Evolutionary conservation across 2,888 invertebrate species (phyloP), one percentile per base, ranked within the genome.

Genomic region (Melanostoma scalare): DNA sequence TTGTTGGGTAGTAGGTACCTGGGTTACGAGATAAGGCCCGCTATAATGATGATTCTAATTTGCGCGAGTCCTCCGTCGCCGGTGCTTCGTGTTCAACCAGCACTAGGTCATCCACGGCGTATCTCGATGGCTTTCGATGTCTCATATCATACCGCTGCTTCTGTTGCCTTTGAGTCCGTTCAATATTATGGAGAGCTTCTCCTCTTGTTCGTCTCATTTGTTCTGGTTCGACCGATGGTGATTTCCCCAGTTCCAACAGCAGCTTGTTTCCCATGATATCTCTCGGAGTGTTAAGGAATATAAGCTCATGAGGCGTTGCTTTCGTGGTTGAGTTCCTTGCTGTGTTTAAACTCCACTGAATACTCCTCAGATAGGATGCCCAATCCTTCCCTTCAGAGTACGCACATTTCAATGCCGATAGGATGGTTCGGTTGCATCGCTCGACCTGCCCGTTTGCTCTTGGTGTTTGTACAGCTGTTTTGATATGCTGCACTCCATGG

Each of bases 401-500:
- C 2, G 44, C 53, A 31, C 72, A 68, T 35, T 68, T 68, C 35
- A 68, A 35, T 4, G 50, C 58, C 33, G 73, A 48, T n/a, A 82
- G 42, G 6, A 81, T 76, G 3, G 61, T 82, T 33, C 68, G 46
- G 36, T 80, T 80, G 5, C 56, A 63, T 2, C 86, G 55, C 52
- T 87, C 86, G 0, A 78, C 80, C 42, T 87, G 86, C 0, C 87
- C 86, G 48, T 87, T 87, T 3, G 85, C 85, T 30, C 75, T 65
- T 0, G 86, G 87, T 4, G 86, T 86, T 9, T 81, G 81, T 8
- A 86, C 80, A 1, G 87, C 86, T 10, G 80, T 85, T 74, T 86
- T 84, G 0, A 87, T 58, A 55, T 88, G 88, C 36, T 84, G 53
- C 3, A 88, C 86, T 1, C 75, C 69, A 44, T 85, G 60, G 4